A percentile compares a stretch with the other conserved stretches of the same genome.
These are phyloP conservation scores for Listronotus oregonensis DNA, from an alignment of 1,140 invertebrate genomes.

Conservation along the genomic window DNA sequence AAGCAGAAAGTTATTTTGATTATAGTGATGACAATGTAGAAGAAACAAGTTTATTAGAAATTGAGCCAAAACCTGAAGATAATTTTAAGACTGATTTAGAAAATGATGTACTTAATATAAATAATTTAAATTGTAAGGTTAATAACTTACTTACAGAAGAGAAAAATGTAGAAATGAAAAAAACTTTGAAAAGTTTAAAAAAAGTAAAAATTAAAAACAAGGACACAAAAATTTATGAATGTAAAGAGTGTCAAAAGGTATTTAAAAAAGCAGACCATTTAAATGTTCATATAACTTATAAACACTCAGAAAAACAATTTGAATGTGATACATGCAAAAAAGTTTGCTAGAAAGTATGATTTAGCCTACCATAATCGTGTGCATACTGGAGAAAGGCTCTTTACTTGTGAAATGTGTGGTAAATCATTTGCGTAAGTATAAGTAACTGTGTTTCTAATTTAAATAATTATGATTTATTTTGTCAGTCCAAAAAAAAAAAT, in stretches of 20 bases:
- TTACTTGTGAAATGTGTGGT: slow-evolving; percentile 62
- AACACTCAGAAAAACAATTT: slow-evolving; percentile 27
- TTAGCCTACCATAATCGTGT: slow-evolving; percentile 57
- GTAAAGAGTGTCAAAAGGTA: slow-evolving; percentile 9
- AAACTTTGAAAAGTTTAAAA: neutral
- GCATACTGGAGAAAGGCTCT: slow-evolving; percentile 62
- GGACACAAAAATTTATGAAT: slow-evolving; percentile 35
- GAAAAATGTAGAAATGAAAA: neutral
- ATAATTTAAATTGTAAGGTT: too few species aligned
- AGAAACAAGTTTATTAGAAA: too few species aligned
- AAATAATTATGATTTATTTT: too few species aligned
- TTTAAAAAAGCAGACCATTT: slow-evolving; percentile 24
- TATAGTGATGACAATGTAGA: too few species aligned
- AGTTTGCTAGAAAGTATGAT: slow-evolving; percentile 24
- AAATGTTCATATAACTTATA: slow-evolving; percentile 19
- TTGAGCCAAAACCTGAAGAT: too few species aligned
- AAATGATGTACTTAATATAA: too few species aligned
- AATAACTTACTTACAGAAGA: too few species aligned
- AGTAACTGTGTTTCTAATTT: too few species aligned
- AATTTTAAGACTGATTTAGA: too few species aligned
- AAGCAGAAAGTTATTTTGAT: too few species aligned
- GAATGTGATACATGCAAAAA: slow-evolving; percentile 11
- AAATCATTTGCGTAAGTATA: slow-evolving; percentile 57
- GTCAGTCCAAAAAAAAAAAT: too few species aligned
- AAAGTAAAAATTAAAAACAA: neutral